A percentile compares a stretch with the other conserved stretches of the same genome.
Conservation (phyloP, 2,888 invertebrate species). For the Hololepta plana region DNA sequence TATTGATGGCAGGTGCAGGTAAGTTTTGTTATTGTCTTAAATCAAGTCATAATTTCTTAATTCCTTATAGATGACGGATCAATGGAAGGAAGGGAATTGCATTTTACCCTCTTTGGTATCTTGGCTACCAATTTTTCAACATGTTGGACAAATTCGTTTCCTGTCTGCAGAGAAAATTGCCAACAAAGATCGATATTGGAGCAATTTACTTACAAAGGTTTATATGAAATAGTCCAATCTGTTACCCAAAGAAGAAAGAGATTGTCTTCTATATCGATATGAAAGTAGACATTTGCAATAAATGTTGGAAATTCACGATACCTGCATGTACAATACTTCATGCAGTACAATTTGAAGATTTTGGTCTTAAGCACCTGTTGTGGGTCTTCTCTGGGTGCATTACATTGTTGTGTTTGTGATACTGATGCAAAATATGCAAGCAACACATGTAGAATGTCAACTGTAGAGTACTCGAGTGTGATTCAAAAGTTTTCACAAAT, state of each 20-base stretch:
- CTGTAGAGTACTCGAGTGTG: conserved; percentile 79
- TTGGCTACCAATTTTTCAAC: conserved; percentile 75
- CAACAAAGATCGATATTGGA: conserved; percentile 93
- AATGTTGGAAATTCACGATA: conserved; percentile 95
- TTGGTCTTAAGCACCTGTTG: conserved; percentile 81
- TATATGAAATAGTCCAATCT: conserved; percentile 21
- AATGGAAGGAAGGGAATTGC: conserved; percentile 70
- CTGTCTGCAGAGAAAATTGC: conserved; percentile 60
- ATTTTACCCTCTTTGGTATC: conserved; percentile 79
- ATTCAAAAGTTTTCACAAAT: conserved; percentile 58
- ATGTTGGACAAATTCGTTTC: conserved; percentile 63
- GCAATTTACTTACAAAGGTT: conserved; percentile 56
- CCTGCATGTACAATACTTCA: conserved; percentile 86
- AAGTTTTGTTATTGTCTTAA: conserved; percentile 8
- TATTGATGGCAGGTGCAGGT: conserved; percentile 87
- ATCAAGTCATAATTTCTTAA: background rate
- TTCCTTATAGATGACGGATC: background rate
- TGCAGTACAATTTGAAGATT: conserved; percentile 79
- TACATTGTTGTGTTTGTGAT: conserved; percentile 99
- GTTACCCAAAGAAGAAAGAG: conserved; percentile 43
- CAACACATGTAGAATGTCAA: conserved; percentile 51
- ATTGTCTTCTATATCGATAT: conserved; percentile 98
- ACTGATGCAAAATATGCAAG: conserved; percentile 60
- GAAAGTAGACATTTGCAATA: conserved; percentile 80
- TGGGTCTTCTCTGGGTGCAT: conserved; percentile 96